phyloP scores from a whole-genome alignment of 2,113 vertebrate genomes.

The Alectura lathami region DNA sequence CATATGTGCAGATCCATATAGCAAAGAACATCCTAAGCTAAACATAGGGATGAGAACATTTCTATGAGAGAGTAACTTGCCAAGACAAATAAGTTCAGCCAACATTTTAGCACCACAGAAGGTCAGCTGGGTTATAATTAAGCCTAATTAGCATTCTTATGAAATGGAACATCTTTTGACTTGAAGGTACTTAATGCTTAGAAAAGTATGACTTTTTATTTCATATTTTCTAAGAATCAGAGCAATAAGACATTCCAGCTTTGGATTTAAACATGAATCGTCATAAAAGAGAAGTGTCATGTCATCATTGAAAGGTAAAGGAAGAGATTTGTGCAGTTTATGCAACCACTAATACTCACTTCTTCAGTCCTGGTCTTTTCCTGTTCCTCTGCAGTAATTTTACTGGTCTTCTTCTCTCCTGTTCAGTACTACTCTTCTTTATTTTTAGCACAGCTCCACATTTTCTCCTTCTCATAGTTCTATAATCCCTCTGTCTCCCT shows the following conservation, averaged over 20 bases:
- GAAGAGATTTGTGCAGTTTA: not conserved
- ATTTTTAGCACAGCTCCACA: not conserved
- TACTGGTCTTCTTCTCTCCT: not conserved
- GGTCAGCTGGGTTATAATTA: constrained; percentile 57
- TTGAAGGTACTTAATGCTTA: not conserved
- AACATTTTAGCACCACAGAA: constrained; percentile 46
- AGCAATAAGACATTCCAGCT: not conserved
- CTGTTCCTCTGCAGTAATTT: not conserved
- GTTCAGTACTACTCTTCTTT: not conserved
- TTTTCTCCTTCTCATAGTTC: not conserved
- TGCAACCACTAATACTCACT: not conserved
- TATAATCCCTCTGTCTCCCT: not conserved
- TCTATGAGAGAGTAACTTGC: constrained; percentile 1
- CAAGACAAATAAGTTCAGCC: constrained; percentile 55
- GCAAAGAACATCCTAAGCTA: not conserved
- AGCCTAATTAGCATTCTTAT: constrained; percentile 32
- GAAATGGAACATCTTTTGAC: constrained; percentile 36
- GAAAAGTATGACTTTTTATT: not conserved
- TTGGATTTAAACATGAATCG: constrained; percentile 2
- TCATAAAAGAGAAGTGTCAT: not conserved
- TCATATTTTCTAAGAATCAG: not conserved
- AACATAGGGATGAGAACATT: not conserved
- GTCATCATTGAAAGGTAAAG: not conserved
- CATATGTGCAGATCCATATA: not conserved
- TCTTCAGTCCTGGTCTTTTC: not conserved